phyloP scores from a whole-genome alignment of 2,888 invertebrate genomes.

The Tanypteryx hageni region DNA sequence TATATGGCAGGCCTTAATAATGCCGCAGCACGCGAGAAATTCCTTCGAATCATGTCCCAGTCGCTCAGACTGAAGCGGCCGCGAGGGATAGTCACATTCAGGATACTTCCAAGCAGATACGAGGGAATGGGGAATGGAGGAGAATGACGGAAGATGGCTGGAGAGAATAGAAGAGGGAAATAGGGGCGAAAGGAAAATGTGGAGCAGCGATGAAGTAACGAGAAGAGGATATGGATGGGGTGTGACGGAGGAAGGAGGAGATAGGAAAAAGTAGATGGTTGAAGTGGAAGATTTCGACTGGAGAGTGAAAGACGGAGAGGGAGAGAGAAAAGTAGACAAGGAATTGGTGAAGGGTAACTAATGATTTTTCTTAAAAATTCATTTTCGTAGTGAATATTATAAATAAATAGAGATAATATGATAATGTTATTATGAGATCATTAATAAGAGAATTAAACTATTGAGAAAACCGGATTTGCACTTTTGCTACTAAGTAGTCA shows the following conservation, averaged over 20 bases:
- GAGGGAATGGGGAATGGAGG: neutral
- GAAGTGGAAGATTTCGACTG: neutral
- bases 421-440: too few species aligned
- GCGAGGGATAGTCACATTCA: constrained; percentile 15
- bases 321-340: neutral
- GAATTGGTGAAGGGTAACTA: neutral
- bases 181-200: neutral
- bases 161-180: neutral
- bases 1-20: constrained; percentile 53
- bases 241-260: neutral
- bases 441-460: too few species aligned
- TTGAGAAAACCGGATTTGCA: too few species aligned
- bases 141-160: neutral
- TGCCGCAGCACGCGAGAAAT: constrained; percentile 59
- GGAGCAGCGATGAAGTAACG: neutral
- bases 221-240: neutral
- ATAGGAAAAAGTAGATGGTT: neutral
- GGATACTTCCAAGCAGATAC: neutral
- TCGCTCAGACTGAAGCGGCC: constrained; percentile 25
- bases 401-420: too few species aligned
- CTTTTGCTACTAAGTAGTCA: too few species aligned
- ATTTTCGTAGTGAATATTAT: too few species aligned
- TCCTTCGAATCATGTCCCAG: constrained; percentile 57
- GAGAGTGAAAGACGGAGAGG: neutral
- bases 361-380: too few species aligned